A percentile compares a stretch with the other conserved stretches of the same genome.
Conservation (phyloP, 2,113 vertebrate genomes). For the Cariama cristata region DNA sequence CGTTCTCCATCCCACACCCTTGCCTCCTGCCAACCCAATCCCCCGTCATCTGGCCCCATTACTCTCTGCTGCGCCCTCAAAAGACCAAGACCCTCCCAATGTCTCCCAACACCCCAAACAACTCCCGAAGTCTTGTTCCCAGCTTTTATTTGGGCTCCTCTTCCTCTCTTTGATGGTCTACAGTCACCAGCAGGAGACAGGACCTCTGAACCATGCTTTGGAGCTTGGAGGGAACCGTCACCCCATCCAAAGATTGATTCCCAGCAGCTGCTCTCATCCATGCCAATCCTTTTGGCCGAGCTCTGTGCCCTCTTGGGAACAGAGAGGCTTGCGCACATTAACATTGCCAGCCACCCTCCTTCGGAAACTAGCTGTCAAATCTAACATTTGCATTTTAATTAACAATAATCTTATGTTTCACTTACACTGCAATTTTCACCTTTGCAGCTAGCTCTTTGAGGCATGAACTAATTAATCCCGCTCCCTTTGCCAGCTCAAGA, state of each 20-base stretch:
- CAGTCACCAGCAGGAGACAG: neutral
- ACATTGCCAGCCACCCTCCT: neutral
- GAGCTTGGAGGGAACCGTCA: rapidly evolving
- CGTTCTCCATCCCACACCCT: neutral
- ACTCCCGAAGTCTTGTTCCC: neutral
- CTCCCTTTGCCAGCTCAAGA: constrained; percentile 7
- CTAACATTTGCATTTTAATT: constrained; percentile 52
- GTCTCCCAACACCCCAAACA: neutral
- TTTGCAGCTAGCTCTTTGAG: neutral
- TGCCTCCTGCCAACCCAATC: neutral
- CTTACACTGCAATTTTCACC: constrained; percentile 55
- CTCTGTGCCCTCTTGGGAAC: neutral
- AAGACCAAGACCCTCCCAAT: neutral
- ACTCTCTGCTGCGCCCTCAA: neutral
- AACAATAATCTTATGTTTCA: constrained; percentile 25
- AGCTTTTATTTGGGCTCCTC: neutral
- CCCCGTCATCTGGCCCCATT: rapidly evolving
- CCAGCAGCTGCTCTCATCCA: neutral
- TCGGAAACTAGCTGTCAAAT: neutral
- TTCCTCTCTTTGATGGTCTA: neutral
- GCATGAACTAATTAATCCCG: constrained; percentile 16
- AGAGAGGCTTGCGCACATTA: neutral
- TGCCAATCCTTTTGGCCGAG: neutral
- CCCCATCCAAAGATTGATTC: neutral
- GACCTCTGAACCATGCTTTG: neutral